Percentiles rank a stretch among this genome's conserved stretches.
Evolutionary conservation across 2,797 vertebrate genomes (phyloP).

Genomic region (Tachyglossus aculeatus): DNA sequence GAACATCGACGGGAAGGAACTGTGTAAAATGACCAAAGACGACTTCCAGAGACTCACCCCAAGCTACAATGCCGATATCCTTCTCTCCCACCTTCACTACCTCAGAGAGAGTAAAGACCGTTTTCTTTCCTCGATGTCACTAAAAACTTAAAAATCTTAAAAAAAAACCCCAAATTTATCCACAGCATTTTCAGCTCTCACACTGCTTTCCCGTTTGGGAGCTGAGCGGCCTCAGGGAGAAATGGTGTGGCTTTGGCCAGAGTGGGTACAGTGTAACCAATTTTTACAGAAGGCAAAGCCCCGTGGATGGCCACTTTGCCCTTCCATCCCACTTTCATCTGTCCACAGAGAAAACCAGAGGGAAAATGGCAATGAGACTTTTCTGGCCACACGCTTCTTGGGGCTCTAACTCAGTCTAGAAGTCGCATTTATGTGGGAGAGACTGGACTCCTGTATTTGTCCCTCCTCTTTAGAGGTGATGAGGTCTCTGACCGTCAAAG

Average conservation of each 20-base stretch:
- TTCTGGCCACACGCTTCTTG: conserved; percentile 50
- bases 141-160: not conserved
- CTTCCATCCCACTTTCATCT: not conserved
- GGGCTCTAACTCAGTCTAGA: conserved; percentile 48
- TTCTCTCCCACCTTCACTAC: conserved; percentile 90
- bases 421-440: conserved; percentile 66
- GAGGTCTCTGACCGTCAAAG: not conserved
- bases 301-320: not conserved
- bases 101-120: conserved; percentile 89
- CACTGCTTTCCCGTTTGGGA: not conserved
- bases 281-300: conserved; percentile 11
- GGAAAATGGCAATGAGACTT: conserved; percentile 58
- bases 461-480: not conserved
- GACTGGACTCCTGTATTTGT: conserved; percentile 30
- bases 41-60: conserved; percentile 87
- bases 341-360: not conserved
- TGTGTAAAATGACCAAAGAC: conserved; percentile 89
- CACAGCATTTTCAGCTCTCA: not conserved
- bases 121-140: not conserved
- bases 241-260: not conserved
- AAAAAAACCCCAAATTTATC: not conserved
- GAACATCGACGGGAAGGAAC: conserved; percentile 86
- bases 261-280: too few species aligned
- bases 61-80: conserved; percentile 87
- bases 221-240: not conserved